Evolutionary conservation across 2,113 vertebrate genomes (phyloP).

Genomic region (Cinclus cinclus): DNA sequence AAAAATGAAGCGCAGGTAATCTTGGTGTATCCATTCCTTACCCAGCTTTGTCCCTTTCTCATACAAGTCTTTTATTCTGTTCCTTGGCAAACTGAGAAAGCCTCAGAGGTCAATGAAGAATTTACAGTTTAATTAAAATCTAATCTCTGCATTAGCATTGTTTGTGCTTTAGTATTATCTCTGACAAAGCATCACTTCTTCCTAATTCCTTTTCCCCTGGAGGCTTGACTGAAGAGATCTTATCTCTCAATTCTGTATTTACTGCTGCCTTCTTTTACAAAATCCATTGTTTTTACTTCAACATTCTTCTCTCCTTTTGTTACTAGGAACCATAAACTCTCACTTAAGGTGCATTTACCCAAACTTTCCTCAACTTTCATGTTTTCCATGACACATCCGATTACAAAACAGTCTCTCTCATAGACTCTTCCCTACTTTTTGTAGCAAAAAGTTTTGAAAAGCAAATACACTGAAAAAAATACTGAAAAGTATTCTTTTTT

Average conservation of each 20-base stretch:
- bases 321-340: neutral
- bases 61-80: neutral
- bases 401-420: neutral
- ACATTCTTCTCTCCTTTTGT: constrained; percentile 27
- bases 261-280: constrained; percentile 5
- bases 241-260: constrained; percentile 36
- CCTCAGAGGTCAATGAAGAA: constrained; percentile 28
- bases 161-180: constrained; percentile 39
- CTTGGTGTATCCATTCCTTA: neutral
- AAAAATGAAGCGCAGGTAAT: neutral
- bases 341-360: neutral
- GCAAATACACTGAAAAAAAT: neutral
- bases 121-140: constrained; percentile 44
- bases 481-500: neutral
- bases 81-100: neutral
- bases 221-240: constrained; percentile 46
- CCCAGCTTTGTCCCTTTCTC: neutral
- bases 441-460: neutral
- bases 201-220: constrained; percentile 30
- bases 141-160: constrained; percentile 40
- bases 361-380: neutral
- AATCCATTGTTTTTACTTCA: constrained; percentile 18
- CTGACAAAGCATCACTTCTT: constrained; percentile 48
- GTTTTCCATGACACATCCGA: neutral
- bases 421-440: neutral